A percentile compares a stretch with the other conserved stretches of the same genome.
Conservation (phyloP, 2,113 vertebrate genomes). For the Cyanoderma ruficeps region DNA sequence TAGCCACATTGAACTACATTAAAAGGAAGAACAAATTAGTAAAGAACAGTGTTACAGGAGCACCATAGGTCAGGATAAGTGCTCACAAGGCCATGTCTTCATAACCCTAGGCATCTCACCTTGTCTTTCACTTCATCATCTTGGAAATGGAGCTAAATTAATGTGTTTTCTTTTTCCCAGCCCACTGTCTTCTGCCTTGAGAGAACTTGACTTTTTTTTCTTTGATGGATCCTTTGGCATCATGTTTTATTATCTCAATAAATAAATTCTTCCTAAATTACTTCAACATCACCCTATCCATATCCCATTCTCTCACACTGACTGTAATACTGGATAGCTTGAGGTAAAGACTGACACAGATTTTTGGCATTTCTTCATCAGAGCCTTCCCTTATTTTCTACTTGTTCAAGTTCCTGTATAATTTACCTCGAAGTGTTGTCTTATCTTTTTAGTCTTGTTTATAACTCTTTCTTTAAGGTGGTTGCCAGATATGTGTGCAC, state of each 20-base stretch:
- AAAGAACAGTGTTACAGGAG: neutral
- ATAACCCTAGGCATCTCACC: neutral
- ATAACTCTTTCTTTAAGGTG: conserved; percentile 30
- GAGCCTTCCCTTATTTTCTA: neutral
- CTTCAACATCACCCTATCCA: neutral
- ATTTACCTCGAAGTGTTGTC: neutral
- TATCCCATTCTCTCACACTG: neutral
- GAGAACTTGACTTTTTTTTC: neutral
- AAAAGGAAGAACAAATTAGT: neutral
- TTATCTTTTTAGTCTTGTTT: conserved; percentile 12
- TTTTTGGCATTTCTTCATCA: neutral
- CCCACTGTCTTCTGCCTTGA: neutral
- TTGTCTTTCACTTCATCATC: neutral
- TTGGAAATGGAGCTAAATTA: neutral
- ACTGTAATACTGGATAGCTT: neutral
- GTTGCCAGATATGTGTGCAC: neutral
- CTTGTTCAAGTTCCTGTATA: neutral
- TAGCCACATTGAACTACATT: neutral
- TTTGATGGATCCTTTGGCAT: neutral
- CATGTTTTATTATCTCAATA: neutral
- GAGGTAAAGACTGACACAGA: neutral
- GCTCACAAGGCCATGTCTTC: neutral
- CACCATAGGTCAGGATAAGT: neutral
- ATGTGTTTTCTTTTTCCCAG: neutral
- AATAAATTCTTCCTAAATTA: conserved; percentile 9